A percentile compares a stretch with the other conserved stretches of the same genome.
These are phyloP conservation scores for Heliangelus exortis DNA, from an alignment of 2,797 vertebrate genomes.

Conservation along the genomic window DNA sequence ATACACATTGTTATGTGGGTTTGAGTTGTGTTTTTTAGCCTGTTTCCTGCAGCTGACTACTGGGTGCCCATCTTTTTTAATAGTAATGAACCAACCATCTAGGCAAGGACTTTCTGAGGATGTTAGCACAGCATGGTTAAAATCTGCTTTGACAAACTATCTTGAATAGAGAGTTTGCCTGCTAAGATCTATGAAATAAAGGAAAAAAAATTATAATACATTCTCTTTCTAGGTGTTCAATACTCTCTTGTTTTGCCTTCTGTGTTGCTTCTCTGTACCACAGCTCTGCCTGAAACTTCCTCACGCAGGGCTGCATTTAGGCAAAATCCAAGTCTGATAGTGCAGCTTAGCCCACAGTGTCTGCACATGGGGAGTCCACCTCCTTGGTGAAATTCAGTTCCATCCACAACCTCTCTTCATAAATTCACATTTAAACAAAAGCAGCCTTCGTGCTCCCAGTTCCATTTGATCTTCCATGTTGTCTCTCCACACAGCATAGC, in stretches of 20 bases:
- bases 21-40: neutral
- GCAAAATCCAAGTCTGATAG: neutral
- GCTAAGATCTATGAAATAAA: neutral
- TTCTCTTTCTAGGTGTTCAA: neutral
- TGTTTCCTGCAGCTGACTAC: neutral
- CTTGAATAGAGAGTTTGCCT: neutral
- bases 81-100: neutral
- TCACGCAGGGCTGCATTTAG: rapidly evolving
- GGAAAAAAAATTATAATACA: rapidly evolving
- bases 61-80: neutral
- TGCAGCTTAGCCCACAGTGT: neutral
- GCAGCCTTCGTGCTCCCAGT: neutral
- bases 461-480: neutral
- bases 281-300: neutral
- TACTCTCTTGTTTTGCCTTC: neutral
- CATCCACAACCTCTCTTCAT: neutral
- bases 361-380: neutral
- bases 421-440: neutral
- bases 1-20: neutral
- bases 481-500: neutral
- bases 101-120: neutral
- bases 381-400: neutral
- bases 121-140: neutral
- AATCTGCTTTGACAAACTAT: neutral
- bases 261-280: neutral